These are phyloP conservation scores for Cryptus viduatorius DNA, from an alignment of 2,888 invertebrate species.

Conservation along the genomic window DNA sequence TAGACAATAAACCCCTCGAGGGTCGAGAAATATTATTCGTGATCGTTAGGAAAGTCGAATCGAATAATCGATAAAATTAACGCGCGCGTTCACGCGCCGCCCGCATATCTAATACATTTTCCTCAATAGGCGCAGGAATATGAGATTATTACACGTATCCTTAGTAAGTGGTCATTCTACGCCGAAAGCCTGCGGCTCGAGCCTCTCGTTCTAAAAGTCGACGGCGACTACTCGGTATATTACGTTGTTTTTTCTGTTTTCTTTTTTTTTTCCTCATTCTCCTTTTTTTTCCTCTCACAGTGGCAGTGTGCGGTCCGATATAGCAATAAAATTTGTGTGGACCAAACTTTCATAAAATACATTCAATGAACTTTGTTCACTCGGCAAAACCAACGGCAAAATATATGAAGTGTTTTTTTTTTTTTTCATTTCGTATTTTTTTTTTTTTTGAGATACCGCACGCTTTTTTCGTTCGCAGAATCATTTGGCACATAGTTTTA, in stretches of 20 bases:
- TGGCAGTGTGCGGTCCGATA: slow-evolving; percentile 79
- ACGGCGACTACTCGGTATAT: slow-evolving; percentile 9
- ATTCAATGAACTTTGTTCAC: slow-evolving; percentile 18
- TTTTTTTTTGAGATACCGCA: slow-evolving; percentile 17
- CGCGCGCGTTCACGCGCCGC: slow-evolving; percentile 10
- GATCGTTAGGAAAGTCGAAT: slow-evolving; percentile 18
- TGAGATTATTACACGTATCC: slow-evolving; percentile 76
- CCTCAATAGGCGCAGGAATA: slow-evolving; percentile 73
- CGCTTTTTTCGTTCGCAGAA: slow-evolving; percentile 30
- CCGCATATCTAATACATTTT: slow-evolving; percentile 47
- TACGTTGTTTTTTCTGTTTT: background rate
- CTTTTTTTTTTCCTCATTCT: background rate
- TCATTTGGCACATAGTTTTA: slow-evolving; percentile 63
- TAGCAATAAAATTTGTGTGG: slow-evolving; percentile 68
- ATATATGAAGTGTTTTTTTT: slow-evolving; percentile 19
- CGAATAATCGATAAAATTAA: slow-evolving; percentile 36
- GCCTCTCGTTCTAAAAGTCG: slow-evolving; percentile 73
- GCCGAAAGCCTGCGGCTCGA: slow-evolving; percentile 77
- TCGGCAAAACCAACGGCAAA: slow-evolving; percentile 24
- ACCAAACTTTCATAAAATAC: slow-evolving; percentile 70
- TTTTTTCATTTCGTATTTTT: slow-evolving; percentile 14
- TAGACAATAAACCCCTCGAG: slow-evolving; percentile 12
- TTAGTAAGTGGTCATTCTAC: slow-evolving; percentile 81
- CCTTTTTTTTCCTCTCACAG: slow-evolving; percentile 32
- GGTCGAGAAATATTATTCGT: slow-evolving; percentile 7